Conservation (phyloP, 2,888 invertebrate genomes). For the Drosophila rellima region DNA sequence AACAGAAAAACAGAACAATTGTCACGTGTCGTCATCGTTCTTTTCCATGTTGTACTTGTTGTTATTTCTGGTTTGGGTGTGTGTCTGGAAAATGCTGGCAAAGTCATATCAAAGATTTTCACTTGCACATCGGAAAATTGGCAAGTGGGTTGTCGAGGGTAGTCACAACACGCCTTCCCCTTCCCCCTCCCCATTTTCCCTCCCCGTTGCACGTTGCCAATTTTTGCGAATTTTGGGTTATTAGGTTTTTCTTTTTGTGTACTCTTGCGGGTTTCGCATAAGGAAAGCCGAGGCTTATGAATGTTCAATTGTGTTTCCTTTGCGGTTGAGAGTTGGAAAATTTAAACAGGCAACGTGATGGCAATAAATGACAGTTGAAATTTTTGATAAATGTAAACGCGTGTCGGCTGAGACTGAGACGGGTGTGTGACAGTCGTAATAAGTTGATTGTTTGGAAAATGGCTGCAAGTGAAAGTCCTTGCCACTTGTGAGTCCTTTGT, state of each 20-base stretch:
- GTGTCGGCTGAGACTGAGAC: slow-evolving; percentile 43
- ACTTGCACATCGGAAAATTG: slow-evolving; percentile 68
- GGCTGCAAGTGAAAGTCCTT: slow-evolving; percentile 37
- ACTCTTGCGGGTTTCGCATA: slow-evolving; percentile 48
- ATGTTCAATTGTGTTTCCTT: slow-evolving; percentile 72
- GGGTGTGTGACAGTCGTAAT: slow-evolving; percentile 46
- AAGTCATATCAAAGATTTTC: slow-evolving; percentile 66
- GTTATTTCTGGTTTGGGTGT: slow-evolving; percentile 23
- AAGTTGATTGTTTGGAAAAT: slow-evolving; percentile 75
- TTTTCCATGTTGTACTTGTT: slow-evolving; percentile 35
- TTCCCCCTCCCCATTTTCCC: not conserved
- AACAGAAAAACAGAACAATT: slow-evolving; percentile 63
- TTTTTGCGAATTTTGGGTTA: slow-evolving; percentile 72
- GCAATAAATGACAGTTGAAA: slow-evolving; percentile 73
- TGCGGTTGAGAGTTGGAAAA: slow-evolving; percentile 39
- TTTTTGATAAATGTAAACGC: slow-evolving; percentile 74
- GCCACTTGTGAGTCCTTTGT: slow-evolving; percentile 20
- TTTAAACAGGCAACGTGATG: slow-evolving; percentile 57
- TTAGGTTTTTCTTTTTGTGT: slow-evolving; percentile 61
- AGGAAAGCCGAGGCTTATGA: slow-evolving; percentile 53
- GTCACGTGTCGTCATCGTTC: slow-evolving; percentile 71
- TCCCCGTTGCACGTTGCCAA: slow-evolving; percentile 9
- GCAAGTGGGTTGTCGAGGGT: slow-evolving; percentile 45
- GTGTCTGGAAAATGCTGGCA: slow-evolving; percentile 66
- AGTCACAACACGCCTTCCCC: slow-evolving; percentile 5